Base-by-base conservation (phyloP, 2,797 vertebrate species). In the Gambelia wislizenii region DNA sequence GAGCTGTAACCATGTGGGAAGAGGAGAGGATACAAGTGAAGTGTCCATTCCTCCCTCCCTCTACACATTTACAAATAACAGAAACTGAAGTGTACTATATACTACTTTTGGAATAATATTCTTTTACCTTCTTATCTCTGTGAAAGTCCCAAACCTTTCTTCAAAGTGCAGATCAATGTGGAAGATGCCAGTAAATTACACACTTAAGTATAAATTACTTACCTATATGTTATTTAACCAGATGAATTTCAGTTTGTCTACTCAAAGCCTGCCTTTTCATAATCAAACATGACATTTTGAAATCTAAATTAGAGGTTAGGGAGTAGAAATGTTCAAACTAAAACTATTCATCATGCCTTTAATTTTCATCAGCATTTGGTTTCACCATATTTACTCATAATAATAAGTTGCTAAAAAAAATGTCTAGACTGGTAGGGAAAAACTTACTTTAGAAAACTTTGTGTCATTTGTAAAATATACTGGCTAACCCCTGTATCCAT, bases 251-350 rank as follows among this genome's bases (percentile, higher is more conserved):
- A 1, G 2, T 1, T 83, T 87, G 84, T 86, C 79, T 44, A 36
- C 0, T 0, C 8, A 5, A 7, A 36, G 0, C 0, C 0, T 0
- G 1, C 4, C 72, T 74, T 56, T 61, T n/a, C 14, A 67, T 47
- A 72, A 77, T 85, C 33, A 83, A 1, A 54, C 1, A 2, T 87
- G 61, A 25, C 70, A 87, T 78, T 89, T 67, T 86, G 87, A 2
- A 70, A 39, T 47, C 47, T 69, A 87, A 87, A 92, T 42, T 33
- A 9, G 52, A 88, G 12, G 67, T 30, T 6, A 77, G 42, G 3
- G 5, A 81, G 59, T 12, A 5, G 86, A 3, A 9, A 64, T 39
- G 9, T 78, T 94, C 77, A 86, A 42, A 89, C 20, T 9, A 20
- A 18, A 79, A 54, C 30, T 87, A 6, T 2, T 77, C 87, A 2